Evolutionary conservation across 2,113 vertebrate species (phyloP).

Genomic region (Ctenodactylus gundi): DNA sequence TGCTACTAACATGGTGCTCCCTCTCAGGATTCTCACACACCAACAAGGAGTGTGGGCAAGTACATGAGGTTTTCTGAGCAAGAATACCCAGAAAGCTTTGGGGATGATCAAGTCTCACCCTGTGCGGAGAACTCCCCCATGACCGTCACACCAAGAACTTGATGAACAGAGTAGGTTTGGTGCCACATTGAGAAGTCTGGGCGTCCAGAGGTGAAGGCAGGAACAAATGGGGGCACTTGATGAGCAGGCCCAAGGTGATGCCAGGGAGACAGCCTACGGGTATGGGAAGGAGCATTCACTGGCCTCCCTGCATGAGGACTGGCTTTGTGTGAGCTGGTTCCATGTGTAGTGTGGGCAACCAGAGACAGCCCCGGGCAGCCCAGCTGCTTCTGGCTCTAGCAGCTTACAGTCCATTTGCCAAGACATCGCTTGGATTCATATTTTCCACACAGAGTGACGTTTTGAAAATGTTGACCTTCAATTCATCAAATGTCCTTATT

Average conservation of each 20-base stretch:
- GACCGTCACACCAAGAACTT: not conserved
- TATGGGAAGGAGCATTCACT: not conserved
- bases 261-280: not conserved
- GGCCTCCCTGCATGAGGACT: too few relatives aligned
- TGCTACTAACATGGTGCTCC: too few relatives aligned
- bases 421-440: slow-evolving; percentile 57
- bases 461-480: slow-evolving; percentile 63
- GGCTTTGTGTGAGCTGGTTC: not conserved
- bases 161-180: not conserved
- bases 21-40: not conserved
- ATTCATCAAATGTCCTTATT: slow-evolving; percentile 58
- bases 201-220: not conserved
- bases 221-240: too few relatives aligned
- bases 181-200: not conserved
- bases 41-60: not conserved
- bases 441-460: slow-evolving; percentile 56
- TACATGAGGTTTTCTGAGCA: not conserved
- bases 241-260: fast-evolving
- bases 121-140: not conserved
- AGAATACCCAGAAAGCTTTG: not conserved
- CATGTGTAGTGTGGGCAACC: not conserved
- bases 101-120: not conserved
- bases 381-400: not conserved
- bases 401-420: not conserved
- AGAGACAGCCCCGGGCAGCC: fast-evolving